These are phyloP conservation scores for Brachyhypopomus occidentalis DNA, from an alignment of 2,113 vertebrate genomes.

Conservation along the genomic window DNA sequence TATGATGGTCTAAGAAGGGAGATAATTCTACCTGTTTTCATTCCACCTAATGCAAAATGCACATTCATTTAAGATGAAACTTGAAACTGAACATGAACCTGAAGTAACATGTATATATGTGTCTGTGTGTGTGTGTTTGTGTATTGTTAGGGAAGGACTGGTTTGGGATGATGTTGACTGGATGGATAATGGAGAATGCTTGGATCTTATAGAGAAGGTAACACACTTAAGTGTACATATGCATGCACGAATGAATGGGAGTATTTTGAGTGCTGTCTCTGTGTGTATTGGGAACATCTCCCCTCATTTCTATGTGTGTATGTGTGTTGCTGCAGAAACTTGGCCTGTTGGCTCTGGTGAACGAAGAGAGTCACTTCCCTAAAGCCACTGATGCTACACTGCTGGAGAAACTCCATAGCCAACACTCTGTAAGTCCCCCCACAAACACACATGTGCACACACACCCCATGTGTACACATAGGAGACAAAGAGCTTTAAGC, in stretches of 20 bases:
- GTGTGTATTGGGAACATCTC: no score
- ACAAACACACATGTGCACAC: not conserved
- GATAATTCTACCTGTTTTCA: no score
- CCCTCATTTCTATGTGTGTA: not conserved
- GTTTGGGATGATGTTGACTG: constrained; percentile 94
- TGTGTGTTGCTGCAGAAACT: constrained; percentile 83
- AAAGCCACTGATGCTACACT: constrained; percentile 93
- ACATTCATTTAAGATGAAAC: no score
- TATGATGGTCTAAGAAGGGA: no score
- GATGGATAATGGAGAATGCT: constrained; percentile 96
- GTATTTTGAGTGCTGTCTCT: not conserved
- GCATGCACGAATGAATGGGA: not conserved
- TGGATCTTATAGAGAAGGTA: constrained; percentile 98
- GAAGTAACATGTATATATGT: not conserved
- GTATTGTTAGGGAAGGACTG: constrained; percentile 85
- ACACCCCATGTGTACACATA: not conserved
- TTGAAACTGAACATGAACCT: no score
- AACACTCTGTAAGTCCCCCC: constrained; percentile 84
- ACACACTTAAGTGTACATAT: not conserved
- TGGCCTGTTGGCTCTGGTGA: constrained; percentile 91
- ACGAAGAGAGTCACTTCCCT: constrained; percentile 98
- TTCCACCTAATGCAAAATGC: no score
- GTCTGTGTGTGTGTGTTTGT: constrained; percentile 19
- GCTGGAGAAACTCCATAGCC: constrained; percentile 90
- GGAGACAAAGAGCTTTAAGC: no score